Percentiles rank a stretch among this genome's conserved stretches.
phyloP scores from a whole-genome alignment of 1,140 invertebrate genomes.

The Ips typographus region DNA sequence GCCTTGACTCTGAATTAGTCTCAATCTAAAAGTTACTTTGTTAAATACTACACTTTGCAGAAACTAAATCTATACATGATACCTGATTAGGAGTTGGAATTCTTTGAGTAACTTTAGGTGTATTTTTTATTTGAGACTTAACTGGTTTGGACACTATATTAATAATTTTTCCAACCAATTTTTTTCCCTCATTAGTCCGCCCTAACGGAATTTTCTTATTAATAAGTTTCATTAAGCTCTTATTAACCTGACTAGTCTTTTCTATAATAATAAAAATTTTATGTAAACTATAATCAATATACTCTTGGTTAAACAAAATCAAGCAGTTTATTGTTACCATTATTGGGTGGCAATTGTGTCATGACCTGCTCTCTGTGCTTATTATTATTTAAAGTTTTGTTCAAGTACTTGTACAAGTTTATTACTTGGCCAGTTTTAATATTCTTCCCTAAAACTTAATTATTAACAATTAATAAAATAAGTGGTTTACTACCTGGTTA shows the following conservation, averaged over 20 bases:
- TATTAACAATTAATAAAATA: background rate
- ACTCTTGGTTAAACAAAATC: no score
- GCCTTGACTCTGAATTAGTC: no score
- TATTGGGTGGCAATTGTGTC: no score
- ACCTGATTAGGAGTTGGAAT: no score
- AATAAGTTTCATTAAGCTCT: constrained; percentile 31
- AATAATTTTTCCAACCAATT: constrained; percentile 41
- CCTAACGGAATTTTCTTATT: constrained; percentile 41
- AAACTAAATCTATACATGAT: no score
- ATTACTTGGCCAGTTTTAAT: constrained; percentile 40
- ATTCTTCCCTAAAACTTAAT: constrained; percentile 33
- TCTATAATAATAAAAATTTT: background rate
- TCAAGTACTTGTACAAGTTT: constrained; percentile 35
- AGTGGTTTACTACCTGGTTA: background rate
- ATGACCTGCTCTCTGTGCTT: no score
- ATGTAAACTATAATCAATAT: background rate
- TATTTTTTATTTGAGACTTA: no score
- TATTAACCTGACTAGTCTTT: background rate
- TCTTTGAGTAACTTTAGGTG: no score
- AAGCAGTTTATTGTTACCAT: no score
- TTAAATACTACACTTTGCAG: no score
- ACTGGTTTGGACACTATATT: constrained; percentile 19
- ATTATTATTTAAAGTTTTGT: constrained; percentile 21
- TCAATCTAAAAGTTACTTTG: no score
- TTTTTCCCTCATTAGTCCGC: constrained; percentile 36